Base-by-base conservation (phyloP, 2,888 invertebrate species). In the Ephialtes manifestator region DNA sequence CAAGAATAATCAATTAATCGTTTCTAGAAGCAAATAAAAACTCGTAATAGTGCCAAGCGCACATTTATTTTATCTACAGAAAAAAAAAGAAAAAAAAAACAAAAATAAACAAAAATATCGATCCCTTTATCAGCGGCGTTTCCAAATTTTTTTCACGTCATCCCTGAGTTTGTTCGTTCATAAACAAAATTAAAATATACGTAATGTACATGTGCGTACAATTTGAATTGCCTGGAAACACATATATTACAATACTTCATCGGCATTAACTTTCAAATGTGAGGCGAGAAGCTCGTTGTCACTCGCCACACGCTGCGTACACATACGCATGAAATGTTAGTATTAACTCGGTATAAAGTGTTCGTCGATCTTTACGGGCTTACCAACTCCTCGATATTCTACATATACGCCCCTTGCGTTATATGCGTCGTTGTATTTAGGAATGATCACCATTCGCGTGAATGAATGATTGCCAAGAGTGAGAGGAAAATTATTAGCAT, bases 391-490 rank as follows among this genome's bases (percentile, higher is more conserved):
- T 51, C 51, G 51, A 51, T 51, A 18, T 51, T 1, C n/a, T 51
- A 18, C 51, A 13, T 51, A 51, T 18, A 58, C 28, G 58, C 58
- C 58, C 28, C 58, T 28, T 15, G 7, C 15, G 58, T 58, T 28
- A 11, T 15, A 4, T 3, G 24, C 55, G 24, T 20, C 8, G 18
- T 20, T 24, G 20, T 4, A 11, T 11, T 58, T 58, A 28, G 11
- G 35, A 35, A 31, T 43, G 70, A 80, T 80, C 67, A 35, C 67
- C 70, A 39, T 63, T 63, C 46, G 43, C 74, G 78, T 67, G 39
- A 76, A 71, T 71, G 80, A 84, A 80, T 70, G 74, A 75, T 83
- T 63, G 75, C 68, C 70, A 24, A 35, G 55, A 35, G 55, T 51
- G 67, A 31, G 28, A 31, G 20, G 53, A 28, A 55, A 46, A 55